Conservation (phyloP, 2,113 vertebrate genomes). For the Gallinago jamesoni region DNA sequence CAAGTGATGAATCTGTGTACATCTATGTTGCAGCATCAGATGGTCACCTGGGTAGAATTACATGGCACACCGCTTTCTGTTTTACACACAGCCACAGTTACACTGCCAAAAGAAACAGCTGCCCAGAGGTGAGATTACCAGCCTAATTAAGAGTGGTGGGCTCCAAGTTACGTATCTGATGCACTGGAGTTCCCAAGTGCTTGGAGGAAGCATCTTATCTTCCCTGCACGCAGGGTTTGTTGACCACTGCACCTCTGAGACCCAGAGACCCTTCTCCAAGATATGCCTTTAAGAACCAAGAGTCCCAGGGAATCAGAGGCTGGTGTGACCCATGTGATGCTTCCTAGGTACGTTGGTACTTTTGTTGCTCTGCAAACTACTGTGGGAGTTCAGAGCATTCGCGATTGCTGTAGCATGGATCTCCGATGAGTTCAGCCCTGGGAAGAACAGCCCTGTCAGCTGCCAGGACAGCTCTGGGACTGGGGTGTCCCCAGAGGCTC, state of each 20-base stretch:
- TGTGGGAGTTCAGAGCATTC: neutral
- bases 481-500: neutral
- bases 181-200: neutral
- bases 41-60: neutral
- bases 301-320: neutral
- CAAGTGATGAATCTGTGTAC: neutral
- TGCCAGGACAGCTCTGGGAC: neutral
- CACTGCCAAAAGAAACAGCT: neutral
- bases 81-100: neutral
- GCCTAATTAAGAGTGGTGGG: neutral
- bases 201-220: neutral
- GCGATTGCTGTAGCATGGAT: rapidly evolving
- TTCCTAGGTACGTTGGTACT: neutral
- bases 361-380: neutral
- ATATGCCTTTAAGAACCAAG: neutral
- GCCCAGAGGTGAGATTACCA: neutral
- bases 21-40: neutral
- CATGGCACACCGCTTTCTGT: neutral
- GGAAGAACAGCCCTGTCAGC: neutral
- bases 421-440: neutral
- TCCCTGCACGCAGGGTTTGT: neutral
- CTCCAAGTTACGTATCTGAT: neutral
- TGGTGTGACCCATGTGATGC: neutral
- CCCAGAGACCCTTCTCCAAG: neutral
- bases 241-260: neutral